Base-by-base conservation (phyloP, 2,797 vertebrate species). In the Decapterus maruadsi region DNA sequence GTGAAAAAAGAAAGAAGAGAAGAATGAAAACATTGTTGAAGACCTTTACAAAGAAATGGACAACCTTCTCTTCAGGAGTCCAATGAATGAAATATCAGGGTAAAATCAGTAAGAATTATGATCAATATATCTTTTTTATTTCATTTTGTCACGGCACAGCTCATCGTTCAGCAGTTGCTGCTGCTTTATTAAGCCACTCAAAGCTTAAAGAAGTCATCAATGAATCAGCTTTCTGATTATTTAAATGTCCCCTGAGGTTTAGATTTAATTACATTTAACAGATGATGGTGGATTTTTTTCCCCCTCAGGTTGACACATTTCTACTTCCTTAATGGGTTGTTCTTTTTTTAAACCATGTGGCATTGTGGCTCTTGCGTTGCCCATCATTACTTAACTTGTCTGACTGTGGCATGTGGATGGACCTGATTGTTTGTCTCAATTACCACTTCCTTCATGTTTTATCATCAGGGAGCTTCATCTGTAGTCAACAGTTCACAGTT, bases 361-460 rank as follows among this genome's bases (percentile, higher is more conserved):
- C 11, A 2, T 0, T 45, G 62, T 29, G 60, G 64, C 20, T 65
- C 60, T 26, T 61, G 54, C 38, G 54, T 68, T 50, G 19, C 9
- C 40, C 26, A 20, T 36, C 36, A 64, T 59, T 34, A 58, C 72
- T 31, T 1, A 1, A 20, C 50, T n/a, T 59, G 17, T 78, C 55
- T 36, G 17, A 78, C 55, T 36, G 13, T 64, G 51, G 78, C 56
- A 90, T 73, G 76, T 68, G n/a, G 77, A 72, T 36, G 48, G 75
- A 75, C 73, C 58, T 48, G 77, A 71, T 72, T 54, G 12, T 22
- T 19, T 22, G 31, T 75, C 6, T 45, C 29, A 48, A 8, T 69
- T 31, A 26, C 9, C 20, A 4, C 46, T 36, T 78, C 45, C 45
- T 73, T n/a, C 2, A 7, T 34, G 17, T 29, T 42, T 51, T 34